Conservation (phyloP, 2,888 invertebrate species). For the Limnephilus rhombicus region DNA sequence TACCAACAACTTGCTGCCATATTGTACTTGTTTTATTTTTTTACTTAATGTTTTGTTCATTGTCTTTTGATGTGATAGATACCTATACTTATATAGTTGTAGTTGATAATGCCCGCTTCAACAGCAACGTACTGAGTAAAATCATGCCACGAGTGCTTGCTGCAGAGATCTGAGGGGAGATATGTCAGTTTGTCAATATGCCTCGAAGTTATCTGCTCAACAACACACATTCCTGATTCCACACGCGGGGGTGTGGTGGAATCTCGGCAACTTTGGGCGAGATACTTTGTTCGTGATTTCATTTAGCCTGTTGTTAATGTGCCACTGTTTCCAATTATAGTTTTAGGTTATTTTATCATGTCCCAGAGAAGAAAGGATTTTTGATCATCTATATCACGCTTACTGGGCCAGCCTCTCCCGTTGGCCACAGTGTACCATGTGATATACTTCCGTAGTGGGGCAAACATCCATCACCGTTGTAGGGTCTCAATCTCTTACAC, state of each 20-base stretch:
- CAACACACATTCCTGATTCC: constrained; percentile 3
- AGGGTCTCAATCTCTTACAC: constrained; percentile 21
- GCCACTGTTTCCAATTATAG: constrained; percentile 60
- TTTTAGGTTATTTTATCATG: constrained; percentile 65
- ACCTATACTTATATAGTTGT: background rate
- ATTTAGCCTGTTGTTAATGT: constrained; percentile 69
- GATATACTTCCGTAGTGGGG: constrained; percentile 74
- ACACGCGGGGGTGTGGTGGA: background rate
- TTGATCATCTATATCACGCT: constrained; percentile 78
- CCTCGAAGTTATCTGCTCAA: constrained; percentile 19
- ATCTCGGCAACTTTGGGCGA: constrained; percentile 67
- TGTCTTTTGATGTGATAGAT: background rate
- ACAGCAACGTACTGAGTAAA: background rate
- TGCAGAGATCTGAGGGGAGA: constrained; percentile 31
- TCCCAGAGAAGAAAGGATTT: constrained; percentile 81
- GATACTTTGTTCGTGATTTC: constrained; percentile 78
- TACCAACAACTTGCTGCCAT: constrained; percentile 1
- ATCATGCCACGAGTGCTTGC: background rate
- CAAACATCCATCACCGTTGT: constrained; percentile 71
- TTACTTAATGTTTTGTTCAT: background rate
- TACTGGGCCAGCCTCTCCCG: constrained; percentile 65
- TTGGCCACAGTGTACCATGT: constrained; percentile 73
- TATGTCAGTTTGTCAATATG: constrained; percentile 28
- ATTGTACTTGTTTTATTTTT: background rate
- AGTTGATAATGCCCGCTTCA: background rate